Percentiles rank a stretch among this genome's conserved stretches.
These are phyloP conservation scores for Cryptomyrus ogoouensis DNA, from an alignment of 2,113 vertebrate genomes.

Conservation along the genomic window DNA sequence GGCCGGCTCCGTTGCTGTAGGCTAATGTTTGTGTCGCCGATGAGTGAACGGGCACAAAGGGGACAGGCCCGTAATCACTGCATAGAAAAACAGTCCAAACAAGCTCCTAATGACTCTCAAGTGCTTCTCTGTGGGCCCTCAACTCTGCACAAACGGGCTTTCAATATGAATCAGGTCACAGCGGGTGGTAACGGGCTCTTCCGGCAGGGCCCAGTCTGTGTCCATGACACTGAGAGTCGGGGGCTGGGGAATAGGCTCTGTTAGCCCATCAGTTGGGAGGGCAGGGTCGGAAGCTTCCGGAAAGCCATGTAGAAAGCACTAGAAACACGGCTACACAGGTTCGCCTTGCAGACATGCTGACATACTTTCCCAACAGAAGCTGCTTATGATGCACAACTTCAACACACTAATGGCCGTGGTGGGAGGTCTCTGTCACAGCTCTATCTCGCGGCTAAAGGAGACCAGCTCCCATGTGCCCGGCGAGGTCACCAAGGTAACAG, in stretches of 20 bases:
- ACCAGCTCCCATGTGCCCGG: slow-evolving; percentile 80
- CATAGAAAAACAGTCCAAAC: slow-evolving; percentile 31
- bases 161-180: slow-evolving; percentile 29
- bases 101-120: slow-evolving; percentile 36
- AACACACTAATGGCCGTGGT: slow-evolving; percentile 96
- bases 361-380: slow-evolving; percentile 62
- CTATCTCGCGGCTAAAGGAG: slow-evolving; percentile 93
- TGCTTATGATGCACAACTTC: slow-evolving; percentile 87
- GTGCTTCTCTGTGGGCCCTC: slow-evolving; percentile 32
- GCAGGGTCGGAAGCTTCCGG: neutral
- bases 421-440: slow-evolving; percentile 89
- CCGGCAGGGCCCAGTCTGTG: slow-evolving; percentile 15
- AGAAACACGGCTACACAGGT: neutral
- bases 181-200: slow-evolving; percentile 32
- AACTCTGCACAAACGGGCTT: slow-evolving; percentile 11
- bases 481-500: slow-evolving; percentile 82
- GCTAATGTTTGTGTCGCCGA: neutral
- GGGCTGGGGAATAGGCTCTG: neutral
- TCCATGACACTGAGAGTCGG: neutral
- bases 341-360: neutral
- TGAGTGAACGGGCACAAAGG: neutral
- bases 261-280: neutral
- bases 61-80: slow-evolving; percentile 27
- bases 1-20: neutral
- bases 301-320: neutral